A percentile compares a stretch with the other conserved stretches of the same genome.
Conservation (phyloP, 2,797 vertebrate genomes). For the Onychomys torridus region DNA sequence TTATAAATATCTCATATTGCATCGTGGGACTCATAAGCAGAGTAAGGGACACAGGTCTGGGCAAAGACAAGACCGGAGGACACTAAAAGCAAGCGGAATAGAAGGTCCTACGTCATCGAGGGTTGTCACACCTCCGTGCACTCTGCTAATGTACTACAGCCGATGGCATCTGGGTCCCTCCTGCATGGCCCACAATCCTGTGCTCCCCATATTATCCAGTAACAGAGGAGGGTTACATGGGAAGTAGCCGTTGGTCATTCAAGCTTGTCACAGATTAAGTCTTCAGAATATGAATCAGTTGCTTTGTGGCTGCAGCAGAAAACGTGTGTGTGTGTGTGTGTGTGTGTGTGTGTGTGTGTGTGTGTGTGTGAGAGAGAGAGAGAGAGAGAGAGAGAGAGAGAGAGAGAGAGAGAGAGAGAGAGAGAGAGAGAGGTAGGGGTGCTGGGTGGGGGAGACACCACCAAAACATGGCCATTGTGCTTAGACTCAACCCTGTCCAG, state of each 20-base stretch:
- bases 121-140: fast-evolving
- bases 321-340: not conserved
- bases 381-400: too few species aligned
- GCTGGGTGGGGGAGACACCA: not conserved
- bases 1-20: not conserved
- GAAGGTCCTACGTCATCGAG: fast-evolving
- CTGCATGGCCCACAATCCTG: too few species aligned
- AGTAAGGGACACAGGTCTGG: too few species aligned
- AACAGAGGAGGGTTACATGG: not conserved
- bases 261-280: not conserved
- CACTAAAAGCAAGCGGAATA: not conserved
- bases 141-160: fast-evolving
- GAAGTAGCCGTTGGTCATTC: not conserved
- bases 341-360: not conserved
- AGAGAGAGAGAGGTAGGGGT: not conserved
- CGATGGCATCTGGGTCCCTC: not conserved
- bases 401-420: too few species aligned
- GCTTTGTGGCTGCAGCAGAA: not conserved
- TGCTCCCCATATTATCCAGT: fast-evolving
- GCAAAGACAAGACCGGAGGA: too few species aligned
- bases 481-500: not conserved
- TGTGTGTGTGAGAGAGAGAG: too few species aligned
- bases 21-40: not conserved
- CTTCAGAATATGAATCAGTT: not conserved
- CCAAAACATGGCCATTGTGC: fast-evolving